Percentiles rank a stretch among this genome's conserved stretches.
Conservation (phyloP, 1,140 invertebrate genomes). For the Caerostris darwini region DNA sequence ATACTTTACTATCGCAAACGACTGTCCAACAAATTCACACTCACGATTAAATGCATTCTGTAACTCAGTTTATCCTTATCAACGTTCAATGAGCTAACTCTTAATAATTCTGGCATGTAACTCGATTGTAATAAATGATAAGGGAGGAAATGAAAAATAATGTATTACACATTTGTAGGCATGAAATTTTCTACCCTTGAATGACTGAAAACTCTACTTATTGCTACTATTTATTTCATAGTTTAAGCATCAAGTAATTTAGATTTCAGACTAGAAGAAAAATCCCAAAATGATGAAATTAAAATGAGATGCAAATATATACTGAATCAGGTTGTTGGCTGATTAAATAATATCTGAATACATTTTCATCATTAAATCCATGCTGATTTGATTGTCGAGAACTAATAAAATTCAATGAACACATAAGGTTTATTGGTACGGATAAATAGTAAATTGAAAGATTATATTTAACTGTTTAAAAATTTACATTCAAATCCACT, state of each 20-base stretch:
- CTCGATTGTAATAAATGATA: neutral
- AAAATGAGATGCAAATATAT: neutral
- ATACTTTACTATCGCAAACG: too few species aligned
- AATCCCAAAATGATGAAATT: neutral
- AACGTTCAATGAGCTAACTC: too few species aligned
- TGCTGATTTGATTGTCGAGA: neutral
- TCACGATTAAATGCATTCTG: too few species aligned
- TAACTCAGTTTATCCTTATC: too few species aligned
- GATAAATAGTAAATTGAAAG: neutral
- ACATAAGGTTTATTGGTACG: neutral
- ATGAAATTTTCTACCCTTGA: too few species aligned
- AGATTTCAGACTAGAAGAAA: neutral
- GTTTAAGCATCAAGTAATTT: neutral
- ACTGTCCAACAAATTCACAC: too few species aligned
- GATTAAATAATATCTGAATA: neutral
- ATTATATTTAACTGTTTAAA: neutral
- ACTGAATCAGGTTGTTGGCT: conserved; percentile 1
- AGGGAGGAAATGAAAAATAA: neutral
- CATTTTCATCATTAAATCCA: neutral
- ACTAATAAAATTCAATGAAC: neutral
- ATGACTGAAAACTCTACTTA: too few species aligned
- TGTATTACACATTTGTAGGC: too few species aligned
- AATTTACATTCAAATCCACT: neutral
- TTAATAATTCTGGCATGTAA: too few species aligned
- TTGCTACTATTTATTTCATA: neutral